Base-by-base conservation (phyloP, 2,888 invertebrate genomes). In the Mythimna lalbum region DNA sequence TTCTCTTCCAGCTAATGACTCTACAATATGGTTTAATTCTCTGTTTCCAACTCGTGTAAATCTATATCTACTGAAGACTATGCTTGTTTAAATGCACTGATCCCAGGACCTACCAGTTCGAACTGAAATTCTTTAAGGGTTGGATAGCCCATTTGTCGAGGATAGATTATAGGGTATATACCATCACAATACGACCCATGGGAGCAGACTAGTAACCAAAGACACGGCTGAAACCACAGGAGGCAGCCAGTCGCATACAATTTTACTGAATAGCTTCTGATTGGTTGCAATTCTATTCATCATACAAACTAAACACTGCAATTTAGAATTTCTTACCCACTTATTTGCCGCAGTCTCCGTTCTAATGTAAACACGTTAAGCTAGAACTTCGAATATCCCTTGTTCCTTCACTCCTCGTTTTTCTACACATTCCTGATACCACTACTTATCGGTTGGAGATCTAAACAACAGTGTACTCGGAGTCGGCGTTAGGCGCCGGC, bases 401-500 rank as follows among this genome's bases (percentile, higher is more conserved):
- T 68, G 6, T 55, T 19, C 31, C 31, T 21, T 39, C 39, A 14
- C 55, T 39, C 43, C 47, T 63, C 9, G 55, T 55, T 72, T 63
- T 73, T 53, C 43, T 56, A 57, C 10, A 67, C 63, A 78, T 66
- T 57, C 43, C 61, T 39, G 53, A 59, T 57, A 69, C 62, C 68
- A 65, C 27, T 23, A 64, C 59, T 71, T 84, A 83, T 84, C 82
- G 9, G 47, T 63, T 62, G 39, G 10, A n/a, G 73, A 82, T 84
- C 82, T 80, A 73, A 79, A 72, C 84, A 83, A 66, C 64, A 63
- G 60, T 23, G 71, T 70, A 67, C 62, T 43, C 56, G 56, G 75
- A 78, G 81, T 85, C 81, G 80, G 67, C 74, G 82, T 60, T 67
- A 60, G 86, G 84, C 81, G 84, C 86, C 86, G 72, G 21, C 63